Conservation (phyloP, 1,140 invertebrate species). For the Papilio aristodemus region DNA sequence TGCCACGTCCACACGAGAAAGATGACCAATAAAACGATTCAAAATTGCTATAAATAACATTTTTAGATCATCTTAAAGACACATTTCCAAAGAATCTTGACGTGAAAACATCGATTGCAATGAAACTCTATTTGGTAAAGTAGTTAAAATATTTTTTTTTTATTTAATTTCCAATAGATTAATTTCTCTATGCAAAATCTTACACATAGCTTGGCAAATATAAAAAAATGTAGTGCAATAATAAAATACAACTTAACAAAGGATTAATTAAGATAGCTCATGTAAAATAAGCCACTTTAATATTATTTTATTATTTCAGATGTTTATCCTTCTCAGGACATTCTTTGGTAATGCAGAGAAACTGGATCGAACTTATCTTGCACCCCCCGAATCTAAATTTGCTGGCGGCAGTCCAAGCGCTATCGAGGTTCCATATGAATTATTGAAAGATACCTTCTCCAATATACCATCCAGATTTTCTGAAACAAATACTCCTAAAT, state of each 20-base stretch:
- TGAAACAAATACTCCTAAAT: background rate
- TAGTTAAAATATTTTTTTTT: too few species aligned
- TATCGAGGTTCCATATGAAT: constrained; percentile 49
- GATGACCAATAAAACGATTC: background rate
- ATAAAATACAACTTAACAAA: too few species aligned
- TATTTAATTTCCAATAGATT: too few species aligned
- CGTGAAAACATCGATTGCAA: too few species aligned
- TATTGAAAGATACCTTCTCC: constrained; percentile 42
- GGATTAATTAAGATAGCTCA: too few species aligned
- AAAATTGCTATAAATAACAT: background rate
- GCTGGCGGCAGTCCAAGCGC: constrained; percentile 46
- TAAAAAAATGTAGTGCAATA: too few species aligned
- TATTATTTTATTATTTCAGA: constrained; percentile 40
- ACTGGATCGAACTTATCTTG: constrained; percentile 57
- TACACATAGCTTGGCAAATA: too few species aligned
- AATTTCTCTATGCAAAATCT: too few species aligned
- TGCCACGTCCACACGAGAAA: background rate
- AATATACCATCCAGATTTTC: background rate
- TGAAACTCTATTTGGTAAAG: too few species aligned
- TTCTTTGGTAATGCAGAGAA: constrained; percentile 42
- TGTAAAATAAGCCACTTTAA: too few species aligned
- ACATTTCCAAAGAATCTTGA: too few species aligned
- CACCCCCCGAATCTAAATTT: constrained; percentile 53
- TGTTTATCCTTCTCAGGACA: constrained; percentile 44
- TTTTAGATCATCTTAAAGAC: background rate